Base-by-base conservation (phyloP, 2,797 vertebrate species). In the Bryconaethiops microstoma region DNA sequence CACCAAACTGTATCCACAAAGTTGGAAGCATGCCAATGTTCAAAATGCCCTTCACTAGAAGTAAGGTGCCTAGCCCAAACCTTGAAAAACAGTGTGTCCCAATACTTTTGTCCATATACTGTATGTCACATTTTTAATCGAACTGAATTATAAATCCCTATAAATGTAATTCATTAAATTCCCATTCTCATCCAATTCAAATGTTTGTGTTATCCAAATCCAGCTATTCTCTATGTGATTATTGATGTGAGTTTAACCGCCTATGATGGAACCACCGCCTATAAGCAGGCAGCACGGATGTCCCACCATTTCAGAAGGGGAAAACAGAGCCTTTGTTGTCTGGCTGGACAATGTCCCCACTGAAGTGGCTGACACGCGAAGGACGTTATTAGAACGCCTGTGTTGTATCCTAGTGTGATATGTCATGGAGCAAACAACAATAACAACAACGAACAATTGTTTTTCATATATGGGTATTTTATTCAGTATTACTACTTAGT, bases 301-400 rank as follows among this genome's bases (percentile, higher is more conserved):
- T 60, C 13, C 7, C 42, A 70, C 14, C 25, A 9, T 70, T 13
- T 42, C 39, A 69, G 2, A 29, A 42, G 7, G 0, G 48, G n/a
- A 29, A 77, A 23, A 72, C 73, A 84, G 48, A 71, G 69, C 39
- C 71, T 9, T 23, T 74, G 29, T 82, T 85, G 82, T 87, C 63
- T 52, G 29, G n/a, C 59, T 39, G 50, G 17, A 85, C 70, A 86
- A 68, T 76, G 69, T 72, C 29, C 52, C 69, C 42, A 74, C 77
- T 86, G 63, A 81, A 4, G 35, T 4, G 17, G 7, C 17, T 39
- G 68, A n/a, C 68, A 74, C 23, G n/a, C 12, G 17, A 76, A 45
- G 55, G 63, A 52, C 5, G 29, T 10, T 21, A 55, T 39, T 64
- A 73, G 42, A n/a, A 19, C 54, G 0, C 42, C 75, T 52, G 54